Percentiles rank a stretch among this genome's conserved stretches.
These are phyloP conservation scores for Tympanoctomys barrerae DNA, from an alignment of 2,797 vertebrate species.

Conservation along the genomic window DNA sequence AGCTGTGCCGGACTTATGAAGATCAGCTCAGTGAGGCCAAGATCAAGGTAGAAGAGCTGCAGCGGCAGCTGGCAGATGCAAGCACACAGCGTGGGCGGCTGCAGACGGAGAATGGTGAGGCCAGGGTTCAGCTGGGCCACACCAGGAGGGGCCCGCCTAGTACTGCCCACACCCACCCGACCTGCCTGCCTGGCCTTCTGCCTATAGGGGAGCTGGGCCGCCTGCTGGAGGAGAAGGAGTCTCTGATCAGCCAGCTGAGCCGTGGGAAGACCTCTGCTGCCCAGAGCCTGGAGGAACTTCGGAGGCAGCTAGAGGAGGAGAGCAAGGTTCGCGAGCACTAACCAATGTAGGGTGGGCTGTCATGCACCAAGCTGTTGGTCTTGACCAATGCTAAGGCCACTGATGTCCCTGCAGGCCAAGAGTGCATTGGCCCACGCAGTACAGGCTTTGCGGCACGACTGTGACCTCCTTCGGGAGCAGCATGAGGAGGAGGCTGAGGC, in stretches of 20 bases:
- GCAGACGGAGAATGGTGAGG: conserved; percentile 93
- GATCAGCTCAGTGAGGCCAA: conserved; percentile 96
- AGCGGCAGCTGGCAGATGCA: conserved; percentile 93
- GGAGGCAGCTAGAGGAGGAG: conserved; percentile 96
- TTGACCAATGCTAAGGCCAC: neutral
- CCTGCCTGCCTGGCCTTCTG: neutral
- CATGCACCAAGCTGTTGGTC: neutral
- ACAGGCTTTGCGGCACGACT: conserved; percentile 94
- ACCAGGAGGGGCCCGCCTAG: accelerated
- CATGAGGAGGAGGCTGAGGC: conserved; percentile 96
- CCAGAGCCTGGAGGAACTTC: conserved; percentile 94
- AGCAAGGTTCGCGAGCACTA: conserved; percentile 90
- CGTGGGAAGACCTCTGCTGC: conserved; percentile 92
- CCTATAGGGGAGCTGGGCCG: conserved; percentile 92
- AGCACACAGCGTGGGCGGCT: conserved; percentile 91
- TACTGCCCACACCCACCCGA: accelerated
- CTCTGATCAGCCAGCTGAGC: conserved; percentile 94
- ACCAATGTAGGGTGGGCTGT: accelerated
- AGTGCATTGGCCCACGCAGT: conserved; percentile 93
- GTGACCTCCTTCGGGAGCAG: conserved; percentile 95
- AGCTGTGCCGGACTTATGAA: conserved; percentile 94
- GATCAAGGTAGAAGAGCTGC: conserved; percentile 94
- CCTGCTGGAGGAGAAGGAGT: conserved; percentile 94
- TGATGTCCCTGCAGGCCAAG: conserved; percentile 90
- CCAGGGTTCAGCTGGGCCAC: neutral